phyloP scores from a whole-genome alignment of 2,113 vertebrate genomes.

The Alexandromys fortis region DNA sequence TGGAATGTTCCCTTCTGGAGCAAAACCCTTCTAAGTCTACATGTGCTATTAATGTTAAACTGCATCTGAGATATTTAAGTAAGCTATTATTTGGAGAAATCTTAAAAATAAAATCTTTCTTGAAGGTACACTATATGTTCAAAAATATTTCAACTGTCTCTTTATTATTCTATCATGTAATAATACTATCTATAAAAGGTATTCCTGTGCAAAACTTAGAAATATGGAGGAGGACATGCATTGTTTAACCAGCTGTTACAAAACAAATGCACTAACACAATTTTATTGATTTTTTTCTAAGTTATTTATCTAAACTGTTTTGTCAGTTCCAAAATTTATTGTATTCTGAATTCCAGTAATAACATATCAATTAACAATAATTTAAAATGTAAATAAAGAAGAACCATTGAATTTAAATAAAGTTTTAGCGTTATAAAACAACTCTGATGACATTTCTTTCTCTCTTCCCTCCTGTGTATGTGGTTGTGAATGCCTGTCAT shows the following conservation, averaged over 20 bases:
- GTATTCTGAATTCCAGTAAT: constrained; percentile 64
- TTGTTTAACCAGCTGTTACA: constrained; percentile 81
- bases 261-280: constrained; percentile 77
- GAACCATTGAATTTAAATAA: constrained; percentile 56
- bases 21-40: constrained; percentile 54
- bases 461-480: not conserved
- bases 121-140: constrained; percentile 66
- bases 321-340: constrained; percentile 72
- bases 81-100: constrained; percentile 78
- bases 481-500: not conserved
- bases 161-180: constrained; percentile 81
- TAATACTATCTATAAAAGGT: constrained; percentile 81
- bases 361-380: constrained; percentile 75
- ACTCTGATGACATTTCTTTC: not conserved
- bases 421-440: constrained; percentile 50
- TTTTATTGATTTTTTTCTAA: constrained; percentile 79
- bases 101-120: constrained; percentile 76
- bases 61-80: constrained; percentile 61
- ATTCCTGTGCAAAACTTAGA: constrained; percentile 79
- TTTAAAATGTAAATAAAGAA: constrained; percentile 59
- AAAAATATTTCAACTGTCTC: constrained; percentile 79
- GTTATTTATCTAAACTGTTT: constrained; percentile 79
- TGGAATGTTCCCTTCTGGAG: not conserved
- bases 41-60: not conserved
- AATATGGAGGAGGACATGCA: constrained; percentile 64